Percentiles rank a stretch among this genome's conserved stretches.
phyloP scores from a whole-genome alignment of 2,797 vertebrate species.

The Chelidonichthys spinosus region DNA sequence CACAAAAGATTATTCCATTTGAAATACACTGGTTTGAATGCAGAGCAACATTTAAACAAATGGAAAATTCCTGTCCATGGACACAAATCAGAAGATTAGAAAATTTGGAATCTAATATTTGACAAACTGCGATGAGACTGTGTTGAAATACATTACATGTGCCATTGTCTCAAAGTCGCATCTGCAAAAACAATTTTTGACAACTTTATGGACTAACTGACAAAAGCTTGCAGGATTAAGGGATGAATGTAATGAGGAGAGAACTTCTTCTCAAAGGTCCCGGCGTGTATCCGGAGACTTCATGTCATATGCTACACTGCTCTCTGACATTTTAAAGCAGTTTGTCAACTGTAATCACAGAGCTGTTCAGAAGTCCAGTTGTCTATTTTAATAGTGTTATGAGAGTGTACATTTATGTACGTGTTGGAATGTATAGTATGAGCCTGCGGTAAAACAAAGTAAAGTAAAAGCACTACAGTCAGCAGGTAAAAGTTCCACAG shows the following conservation, averaged over 20 bases:
- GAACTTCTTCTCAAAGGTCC: constrained; percentile 14
- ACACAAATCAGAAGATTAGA: no score
- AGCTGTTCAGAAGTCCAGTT: constrained; percentile 24
- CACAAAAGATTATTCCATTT: no score
- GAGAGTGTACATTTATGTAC: constrained; percentile 9
- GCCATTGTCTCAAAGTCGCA: constrained; percentile 17
- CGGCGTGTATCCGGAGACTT: constrained; percentile 10
- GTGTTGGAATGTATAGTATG: not conserved
- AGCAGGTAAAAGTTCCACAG: no score
- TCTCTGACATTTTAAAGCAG: constrained; percentile 39
- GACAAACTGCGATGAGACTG: not conserved
- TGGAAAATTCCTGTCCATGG: no score
- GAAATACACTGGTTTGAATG: no score
- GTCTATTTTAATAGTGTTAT: constrained; percentile 3
- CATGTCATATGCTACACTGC: constrained; percentile 54
- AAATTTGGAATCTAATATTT: no score
- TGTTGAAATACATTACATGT: not conserved
- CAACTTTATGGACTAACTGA: constrained; percentile 34
- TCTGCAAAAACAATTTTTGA: constrained; percentile 30
- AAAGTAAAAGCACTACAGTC: not conserved
- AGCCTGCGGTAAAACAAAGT: not conserved
- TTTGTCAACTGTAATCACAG: constrained; percentile 53
- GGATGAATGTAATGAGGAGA: constrained; percentile 28
- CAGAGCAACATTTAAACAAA: no score
- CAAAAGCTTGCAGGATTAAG: constrained; percentile 12